Base-by-base conservation (phyloP, 2,113 vertebrate genomes). In the Gasterosteus aculeatus region DNA sequence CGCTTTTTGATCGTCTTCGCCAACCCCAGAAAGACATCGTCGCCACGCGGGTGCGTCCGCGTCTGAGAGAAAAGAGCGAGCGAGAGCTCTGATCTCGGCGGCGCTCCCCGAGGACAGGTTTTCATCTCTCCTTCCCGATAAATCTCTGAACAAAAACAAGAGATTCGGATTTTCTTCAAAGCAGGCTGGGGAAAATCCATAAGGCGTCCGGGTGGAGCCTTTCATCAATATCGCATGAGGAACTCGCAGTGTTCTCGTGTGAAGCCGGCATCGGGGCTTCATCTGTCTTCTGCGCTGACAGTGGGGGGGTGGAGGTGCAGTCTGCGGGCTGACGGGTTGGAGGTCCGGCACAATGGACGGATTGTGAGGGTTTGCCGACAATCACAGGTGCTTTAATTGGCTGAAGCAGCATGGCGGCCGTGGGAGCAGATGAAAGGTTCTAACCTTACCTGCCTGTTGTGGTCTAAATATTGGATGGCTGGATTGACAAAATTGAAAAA, bases 161-260 rank as follows among this genome's bases (percentile, higher is more conserved):
- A 82, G 69, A 91, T 84, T 88, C 81, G 57, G 77, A 84, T 72
- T 65, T 77, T 89, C 87, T 93, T 94, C 92, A 94, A 94, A 94
- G 88, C 68, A 75, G 26, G 59, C 46, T 53, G 77, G 83, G 87
- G 88, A 90, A 87, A 87, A 93, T 92, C 90, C 69, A 88, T 92
- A 86, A 89, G 77, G 74, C 71, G 62, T 84, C 81, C 84, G 84
- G 82, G 85, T 62, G 72, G 84, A 88, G 82, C 64, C 80, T 93
- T 92, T 93, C 88, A 95, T 95, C 89, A 91, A 85, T 90, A 91
- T 91, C 83, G 68, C 91, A 91, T 93, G 87, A 91, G 88, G 75
- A 75, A 81, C 72, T 86, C 67, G 47, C 69, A 60, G 72, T 47
- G 72, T 85, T 84, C 81, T 88, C 81, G 39, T 67, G 56, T 82